Evolutionary conservation across 2,797 vertebrate genomes (phyloP).

Genomic region (Manis javanica): DNA sequence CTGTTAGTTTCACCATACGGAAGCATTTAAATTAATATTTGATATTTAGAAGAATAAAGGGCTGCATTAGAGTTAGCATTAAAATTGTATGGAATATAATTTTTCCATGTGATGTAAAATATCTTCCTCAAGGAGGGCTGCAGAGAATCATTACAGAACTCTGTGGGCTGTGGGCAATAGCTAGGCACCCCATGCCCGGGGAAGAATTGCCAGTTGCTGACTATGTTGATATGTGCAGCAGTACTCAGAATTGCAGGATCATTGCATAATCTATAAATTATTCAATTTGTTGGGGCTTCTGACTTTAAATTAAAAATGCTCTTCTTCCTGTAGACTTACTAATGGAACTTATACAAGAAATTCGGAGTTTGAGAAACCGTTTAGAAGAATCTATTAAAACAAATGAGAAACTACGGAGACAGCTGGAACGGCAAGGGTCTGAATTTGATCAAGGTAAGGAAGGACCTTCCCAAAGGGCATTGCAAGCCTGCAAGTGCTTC

Average conservation of each 20-base stretch:
- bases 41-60: constrained; percentile 79
- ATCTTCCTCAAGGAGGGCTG: neutral
- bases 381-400: constrained; percentile 96
- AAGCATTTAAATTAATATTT: constrained; percentile 80
- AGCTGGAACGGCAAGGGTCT: constrained; percentile 92
- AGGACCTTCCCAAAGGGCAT: neutral
- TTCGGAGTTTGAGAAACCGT: constrained; percentile 92
- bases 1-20: constrained; percentile 71
- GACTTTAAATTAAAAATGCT: constrained; percentile 74
- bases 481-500: accelerated
- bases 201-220: constrained; percentile 30
- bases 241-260: constrained; percentile 68
- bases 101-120: constrained; percentile 62
- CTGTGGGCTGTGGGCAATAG: neutral
- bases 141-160: constrained; percentile 9
- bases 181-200: neutral
- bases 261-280: constrained; percentile 64
- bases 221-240: neutral
- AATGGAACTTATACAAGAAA: constrained; percentile 95
- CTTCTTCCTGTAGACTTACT: constrained; percentile 90
- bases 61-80: constrained; percentile 71
- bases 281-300: constrained; percentile 65
- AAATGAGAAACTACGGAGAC: constrained; percentile 94
- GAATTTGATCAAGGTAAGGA: constrained; percentile 91
- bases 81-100: constrained; percentile 76